Base-by-base conservation (phyloP, 2,888 invertebrate genomes). In the Agapostemon virescens region DNA sequence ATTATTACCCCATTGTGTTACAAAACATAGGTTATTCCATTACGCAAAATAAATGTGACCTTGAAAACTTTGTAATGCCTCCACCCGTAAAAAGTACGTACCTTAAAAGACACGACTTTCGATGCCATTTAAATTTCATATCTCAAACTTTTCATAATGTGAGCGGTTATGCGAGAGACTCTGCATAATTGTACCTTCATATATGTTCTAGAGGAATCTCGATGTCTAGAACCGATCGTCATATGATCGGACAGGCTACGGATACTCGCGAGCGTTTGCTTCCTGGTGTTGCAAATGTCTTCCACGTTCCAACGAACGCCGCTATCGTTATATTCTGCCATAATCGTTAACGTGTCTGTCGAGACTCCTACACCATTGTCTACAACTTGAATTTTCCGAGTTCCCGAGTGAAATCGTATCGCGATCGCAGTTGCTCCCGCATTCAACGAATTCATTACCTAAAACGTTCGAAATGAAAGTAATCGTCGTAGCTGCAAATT, bases 361-460 rank as follows among this genome's bases (percentile, higher is more conserved):
- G 92, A 86, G 42, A 97, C 94, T 2, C 97, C 97, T 85, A 84
- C 87, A 2, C 97, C 97, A 93, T 97, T 96, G 90, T 97, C 97
- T 55, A 97, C 94, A 9, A 97, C 95, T 94, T 96, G 96, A 84
- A 97, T 93, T 84, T 93, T 94, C 87, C 94, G 94, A 81, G 94
- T 93, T 75, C 93, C 90, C 38, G 95, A 92, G 90, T 96, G 93
- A 36, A 97, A 90, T 88, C 96, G 93, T 71, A 97, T 93, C 30
- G 96, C 96, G 76, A 97, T 94, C 36, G 95, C 95, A 26, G 94
- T 95, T 1, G 97, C 94, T 82, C 94, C 94, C 15, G 96, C 96
- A 92, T 96, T 96, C 81, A 97, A 90, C 38, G 96, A 94, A 92
- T 97, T 97, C 81, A 94, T 93, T 42, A 96, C 94, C 96, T 96